Conservation (phyloP, 2,113 vertebrate species). For the Eclectus roratus region DNA sequence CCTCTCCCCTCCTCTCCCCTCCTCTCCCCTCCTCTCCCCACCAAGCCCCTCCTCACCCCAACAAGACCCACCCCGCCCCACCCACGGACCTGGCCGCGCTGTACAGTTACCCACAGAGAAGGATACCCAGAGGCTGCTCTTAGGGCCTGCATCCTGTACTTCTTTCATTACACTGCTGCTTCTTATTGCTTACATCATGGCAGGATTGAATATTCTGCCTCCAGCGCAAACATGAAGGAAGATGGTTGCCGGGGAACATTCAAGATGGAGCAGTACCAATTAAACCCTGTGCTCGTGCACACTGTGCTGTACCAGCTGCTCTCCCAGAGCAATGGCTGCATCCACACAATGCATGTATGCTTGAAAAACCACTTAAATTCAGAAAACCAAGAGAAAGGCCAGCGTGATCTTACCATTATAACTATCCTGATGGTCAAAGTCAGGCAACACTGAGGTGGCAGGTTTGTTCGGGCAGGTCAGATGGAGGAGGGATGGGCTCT, state of each 20-base stretch:
- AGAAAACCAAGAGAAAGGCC: not conserved
- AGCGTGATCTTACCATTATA: too few relatives aligned
- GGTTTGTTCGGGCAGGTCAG: not conserved
- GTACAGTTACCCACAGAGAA: not conserved
- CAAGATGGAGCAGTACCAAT: too few relatives aligned
- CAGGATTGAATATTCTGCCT: not conserved
- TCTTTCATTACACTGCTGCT: rapidly evolving
- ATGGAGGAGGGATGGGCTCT: rapidly evolving
- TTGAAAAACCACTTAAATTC: not conserved
- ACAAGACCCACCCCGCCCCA: not conserved
- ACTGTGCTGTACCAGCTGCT: not conserved
- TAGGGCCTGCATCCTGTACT: rapidly evolving
- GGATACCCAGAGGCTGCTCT: not conserved
- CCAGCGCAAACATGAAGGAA: not conserved
- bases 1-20: too few relatives aligned
- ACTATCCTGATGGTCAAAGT: not conserved
- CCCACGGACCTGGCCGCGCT: rapidly evolving
- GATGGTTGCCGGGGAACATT: too few relatives aligned
- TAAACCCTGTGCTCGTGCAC: rapidly evolving
- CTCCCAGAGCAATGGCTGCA: rapidly evolving
- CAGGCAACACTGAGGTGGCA: not conserved
- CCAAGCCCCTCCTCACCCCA: too few relatives aligned
- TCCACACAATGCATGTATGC: not conserved
- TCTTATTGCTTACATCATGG: rapidly evolving
- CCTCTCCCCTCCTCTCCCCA: too few relatives aligned